Base-by-base conservation (phyloP, 2,888 invertebrate species). In the Leptogaster cylindrica region DNA sequence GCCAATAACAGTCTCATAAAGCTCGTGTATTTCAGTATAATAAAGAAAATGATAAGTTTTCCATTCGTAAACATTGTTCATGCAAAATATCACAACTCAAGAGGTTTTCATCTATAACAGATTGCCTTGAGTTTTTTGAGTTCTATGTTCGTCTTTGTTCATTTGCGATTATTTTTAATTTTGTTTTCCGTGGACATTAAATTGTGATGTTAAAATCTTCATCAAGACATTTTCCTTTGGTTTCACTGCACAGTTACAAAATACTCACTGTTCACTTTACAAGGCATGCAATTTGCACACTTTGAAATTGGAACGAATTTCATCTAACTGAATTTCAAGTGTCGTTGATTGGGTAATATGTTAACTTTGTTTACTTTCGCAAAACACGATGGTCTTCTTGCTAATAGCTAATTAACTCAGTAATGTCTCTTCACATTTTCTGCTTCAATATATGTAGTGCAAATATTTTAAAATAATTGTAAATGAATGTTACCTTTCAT, bases 21-120 rank as follows among this genome's bases (percentile, higher is more conserved):
- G 67, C 70, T 73, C 67, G 67, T 71, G 51, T 72, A 71, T 65
- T 73, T 71, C 58, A 73, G 69, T 68, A 74, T 70, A 72, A 73
- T 72, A 66, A 74, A 70, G 69, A 72, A 73, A 71, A 73, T 72
- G 67, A 73, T 71, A 72, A 73, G 67, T 70, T 74, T 73, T 71
- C 73, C 73, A 73, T 73, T 71, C 71, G 74, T 71, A 72, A 72
- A 73, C 74, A 74, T 74, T 73, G 72, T 73, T 72, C 58, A 58
- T 20, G 41, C 39, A 25, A 36, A 46, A 39, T 46, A 58, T 58
- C 25, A 25, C 27, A 25, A 39, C 10, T 27, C 6, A 23, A 58
- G 27, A 58, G 12, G 25, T 58, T 8, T 23, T 58, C 27, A n/a
- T 31, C 31, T 31, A n/a, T 52, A 31, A 52, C 27, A 52, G 31